Base-by-base conservation (phyloP, 1,140 invertebrate species). In the Drosophila gunungcola region DNA sequence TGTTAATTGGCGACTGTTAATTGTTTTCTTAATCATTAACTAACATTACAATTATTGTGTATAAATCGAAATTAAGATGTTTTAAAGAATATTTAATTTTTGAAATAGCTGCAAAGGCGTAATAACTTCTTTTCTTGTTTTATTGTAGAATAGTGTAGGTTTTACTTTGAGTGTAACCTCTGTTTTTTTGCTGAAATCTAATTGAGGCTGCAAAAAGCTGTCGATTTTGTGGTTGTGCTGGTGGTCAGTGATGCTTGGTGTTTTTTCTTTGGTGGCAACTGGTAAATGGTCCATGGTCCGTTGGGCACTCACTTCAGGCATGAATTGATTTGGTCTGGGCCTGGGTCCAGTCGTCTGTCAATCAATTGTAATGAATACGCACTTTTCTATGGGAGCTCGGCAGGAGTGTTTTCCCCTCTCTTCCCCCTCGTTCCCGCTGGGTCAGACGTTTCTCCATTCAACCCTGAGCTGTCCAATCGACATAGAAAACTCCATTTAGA, bases 321-420 rank as follows among this genome's bases (percentile, higher is more conserved):
- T 86, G 81, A 84, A 81, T 85, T 73, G 78, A 74, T 81, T 70
- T 68, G 54, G 54, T 62, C 58, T 67, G 54, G 61, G 56, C 48
- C 60, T 51, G 56, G 38, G 62, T 70, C 73, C 74, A 57, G 62
- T 78, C 60, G 73, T 73, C 82, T 81, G 82, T 86, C 82, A 85
- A 85, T 85, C 82, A 85, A 85, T 69, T 85, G 78, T 85, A 85
- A 85, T 85, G 82, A 85, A 85, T 86, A 85, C 82, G 82, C 81
- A 85, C 64, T 70, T 83, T 85, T 86, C 45, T 36, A 39, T 68
- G 6, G 16, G 38, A 39, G 13, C 12, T 46, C 49, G 48, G 12
- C 45, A 60, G 43, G 48, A 39, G n/a, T 48, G 48, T 36, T n/a
- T 34, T 56, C 32, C 55, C 62, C 54, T 55, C 48, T 34, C 34